phyloP scores from a whole-genome alignment of 2,888 invertebrate genomes.

The Toxonevra muliebris region DNA sequence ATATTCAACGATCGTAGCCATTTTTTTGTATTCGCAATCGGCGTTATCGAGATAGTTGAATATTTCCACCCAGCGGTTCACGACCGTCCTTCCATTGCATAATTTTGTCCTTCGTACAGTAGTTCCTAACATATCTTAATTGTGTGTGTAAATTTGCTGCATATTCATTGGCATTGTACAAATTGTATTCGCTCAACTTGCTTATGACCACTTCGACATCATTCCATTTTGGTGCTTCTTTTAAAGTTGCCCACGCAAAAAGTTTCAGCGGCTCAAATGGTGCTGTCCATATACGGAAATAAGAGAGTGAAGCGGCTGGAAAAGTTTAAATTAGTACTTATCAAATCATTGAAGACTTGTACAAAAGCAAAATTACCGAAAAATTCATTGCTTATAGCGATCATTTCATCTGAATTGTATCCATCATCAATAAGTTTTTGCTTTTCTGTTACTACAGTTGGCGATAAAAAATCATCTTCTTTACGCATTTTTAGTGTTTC shows the following conservation, averaged over 20 bases:
- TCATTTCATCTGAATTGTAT: not conserved
- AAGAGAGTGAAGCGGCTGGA: constrained; percentile 12
- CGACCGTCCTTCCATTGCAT: constrained; percentile 26
- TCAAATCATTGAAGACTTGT: not conserved
- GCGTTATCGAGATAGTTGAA: no score
- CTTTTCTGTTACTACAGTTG: constrained; percentile 1
- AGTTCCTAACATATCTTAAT: constrained; percentile 27
- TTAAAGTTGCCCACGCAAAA: constrained; percentile 16
- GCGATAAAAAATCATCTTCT: constrained; percentile 18
- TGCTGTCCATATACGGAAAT: constrained; percentile 10
- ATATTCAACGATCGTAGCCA: no score
- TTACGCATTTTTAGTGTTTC: constrained; percentile 21
- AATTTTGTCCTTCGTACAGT: constrained; percentile 21
- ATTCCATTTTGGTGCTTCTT: constrained; percentile 17
- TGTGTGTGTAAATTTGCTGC: constrained; percentile 18
- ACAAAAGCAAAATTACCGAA: no score
- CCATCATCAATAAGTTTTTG: constrained; percentile 20
- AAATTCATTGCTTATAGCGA: no score
- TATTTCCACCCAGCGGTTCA: no score
- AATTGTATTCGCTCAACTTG: constrained; percentile 25
- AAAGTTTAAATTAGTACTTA: not conserved
- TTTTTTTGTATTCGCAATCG: no score
- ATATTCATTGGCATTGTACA: constrained; percentile 22
- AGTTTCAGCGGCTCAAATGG: not conserved
- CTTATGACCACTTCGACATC: constrained; percentile 17